These are phyloP conservation scores for Hormaphis cornu DNA, from an alignment of 1,140 invertebrate species.

Conservation along the genomic window DNA sequence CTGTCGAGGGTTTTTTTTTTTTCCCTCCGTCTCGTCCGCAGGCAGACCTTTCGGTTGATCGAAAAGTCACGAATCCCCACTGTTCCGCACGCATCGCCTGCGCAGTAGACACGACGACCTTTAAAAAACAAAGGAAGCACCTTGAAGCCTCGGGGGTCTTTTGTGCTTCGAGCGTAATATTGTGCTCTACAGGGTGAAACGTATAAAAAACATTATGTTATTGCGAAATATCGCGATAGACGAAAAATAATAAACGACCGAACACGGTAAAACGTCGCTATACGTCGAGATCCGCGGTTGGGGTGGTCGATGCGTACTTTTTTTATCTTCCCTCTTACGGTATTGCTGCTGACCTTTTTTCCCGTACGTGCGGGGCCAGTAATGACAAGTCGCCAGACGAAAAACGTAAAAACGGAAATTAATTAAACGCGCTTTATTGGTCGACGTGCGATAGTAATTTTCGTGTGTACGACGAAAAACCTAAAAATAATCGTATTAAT, in stretches of 20 bases:
- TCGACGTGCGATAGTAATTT: neutral
- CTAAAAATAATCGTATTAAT: slow-evolving; percentile 10
- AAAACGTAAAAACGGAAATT: too few relatives aligned
- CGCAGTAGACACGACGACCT: slow-evolving; percentile 9
- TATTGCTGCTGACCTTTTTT: too few relatives aligned
- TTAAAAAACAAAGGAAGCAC: slow-evolving; percentile 23
- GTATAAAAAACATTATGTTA: neutral
- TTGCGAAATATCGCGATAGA: neutral
- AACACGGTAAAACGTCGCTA: too few relatives aligned
- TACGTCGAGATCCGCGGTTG: too few relatives aligned
- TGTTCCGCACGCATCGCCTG: neutral
- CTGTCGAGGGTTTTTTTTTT: slow-evolving; percentile 9
- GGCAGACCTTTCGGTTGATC: slow-evolving; percentile 19
- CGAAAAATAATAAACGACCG: neutral
- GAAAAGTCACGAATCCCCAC: slow-evolving; percentile 20
- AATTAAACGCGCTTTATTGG: neutral
- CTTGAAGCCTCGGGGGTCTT: neutral
- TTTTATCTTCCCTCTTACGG: too few relatives aligned
- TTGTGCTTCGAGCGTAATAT: neutral
- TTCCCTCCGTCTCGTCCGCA: neutral
- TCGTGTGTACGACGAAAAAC: neutral
- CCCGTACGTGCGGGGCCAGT: too few relatives aligned
- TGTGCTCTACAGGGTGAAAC: neutral
- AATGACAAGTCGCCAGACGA: too few relatives aligned
- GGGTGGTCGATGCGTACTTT: too few relatives aligned